These are phyloP conservation scores for Chaetura pelagica DNA, from an alignment of 2,113 vertebrate genomes.

Conservation along the genomic window DNA sequence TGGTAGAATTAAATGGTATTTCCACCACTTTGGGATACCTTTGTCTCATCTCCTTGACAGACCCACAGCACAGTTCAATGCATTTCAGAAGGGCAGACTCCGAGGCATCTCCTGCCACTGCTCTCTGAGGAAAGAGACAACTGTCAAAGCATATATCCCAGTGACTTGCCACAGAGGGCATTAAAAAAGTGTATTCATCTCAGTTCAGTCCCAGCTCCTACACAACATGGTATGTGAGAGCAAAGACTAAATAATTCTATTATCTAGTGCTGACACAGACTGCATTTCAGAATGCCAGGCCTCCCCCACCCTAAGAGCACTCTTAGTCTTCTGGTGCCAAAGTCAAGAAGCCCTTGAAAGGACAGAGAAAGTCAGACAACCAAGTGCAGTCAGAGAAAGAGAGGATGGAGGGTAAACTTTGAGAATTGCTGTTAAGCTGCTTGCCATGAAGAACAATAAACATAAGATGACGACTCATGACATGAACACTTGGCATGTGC, in stretches of 20 bases:
- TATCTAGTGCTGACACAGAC: background rate
- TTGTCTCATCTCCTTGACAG: conserved; percentile 82
- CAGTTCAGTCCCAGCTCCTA: background rate
- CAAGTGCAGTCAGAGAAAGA: background rate
- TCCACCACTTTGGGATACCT: conserved; percentile 81
- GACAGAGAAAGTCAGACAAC: background rate
- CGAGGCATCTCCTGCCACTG: conserved; percentile 82
- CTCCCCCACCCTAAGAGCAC: background rate
- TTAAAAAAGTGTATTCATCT: background rate
- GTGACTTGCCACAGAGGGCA: background rate
- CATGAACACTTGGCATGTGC: background rate
- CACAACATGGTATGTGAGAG: background rate
- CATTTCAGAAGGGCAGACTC: conserved; percentile 85
- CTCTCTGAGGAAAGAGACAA: conserved; percentile 66
- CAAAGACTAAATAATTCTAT: background rate
- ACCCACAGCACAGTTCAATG: conserved; percentile 84
- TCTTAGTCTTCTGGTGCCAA: background rate
- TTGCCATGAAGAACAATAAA: background rate
- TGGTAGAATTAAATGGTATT: conserved; percentile 87
- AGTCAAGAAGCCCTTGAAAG: background rate
- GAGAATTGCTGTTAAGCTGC: background rate
- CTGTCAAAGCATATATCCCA: background rate
- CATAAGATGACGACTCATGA: background rate
- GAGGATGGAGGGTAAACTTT: background rate
- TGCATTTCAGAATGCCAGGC: background rate